phyloP scores from a whole-genome alignment of 1,140 invertebrate genomes.

The Aphidius gifuensis region DNA sequence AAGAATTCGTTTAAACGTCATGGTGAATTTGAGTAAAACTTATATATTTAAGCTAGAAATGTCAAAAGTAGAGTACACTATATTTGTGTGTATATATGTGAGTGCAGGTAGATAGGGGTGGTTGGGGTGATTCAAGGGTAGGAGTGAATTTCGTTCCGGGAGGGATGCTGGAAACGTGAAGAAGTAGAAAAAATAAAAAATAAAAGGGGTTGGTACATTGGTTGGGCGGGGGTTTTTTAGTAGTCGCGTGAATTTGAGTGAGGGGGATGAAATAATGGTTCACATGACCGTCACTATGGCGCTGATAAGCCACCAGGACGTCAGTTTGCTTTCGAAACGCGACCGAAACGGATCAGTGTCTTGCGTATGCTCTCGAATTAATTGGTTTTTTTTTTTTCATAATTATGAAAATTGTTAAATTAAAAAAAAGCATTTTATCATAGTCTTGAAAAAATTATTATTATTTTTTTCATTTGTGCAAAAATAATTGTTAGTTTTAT shows the following conservation, averaged over 20 bases:
- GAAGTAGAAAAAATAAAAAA: constrained; percentile 8
- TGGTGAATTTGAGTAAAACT: too few species aligned
- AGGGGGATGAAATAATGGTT: constrained; percentile 35
- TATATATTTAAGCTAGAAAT: too few species aligned
- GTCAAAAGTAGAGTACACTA: too few species aligned
- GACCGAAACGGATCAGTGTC: constrained; percentile 29
- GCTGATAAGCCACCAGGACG: constrained; percentile 39
- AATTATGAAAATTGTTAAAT: too few species aligned
- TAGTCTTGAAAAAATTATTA: too few species aligned
- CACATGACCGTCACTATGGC: constrained; percentile 38
- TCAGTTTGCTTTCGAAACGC: constrained; percentile 45
- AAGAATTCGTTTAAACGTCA: too few species aligned
- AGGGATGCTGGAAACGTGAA: not conserved
- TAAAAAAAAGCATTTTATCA: too few species aligned
- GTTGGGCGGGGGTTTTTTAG: not conserved
- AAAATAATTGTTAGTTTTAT: too few species aligned
- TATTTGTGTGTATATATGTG: too few species aligned
- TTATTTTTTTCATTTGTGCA: too few species aligned
- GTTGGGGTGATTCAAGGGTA: not conserved
- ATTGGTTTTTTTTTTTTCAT: not conserved
- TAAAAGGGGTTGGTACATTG: constrained; percentile 4
- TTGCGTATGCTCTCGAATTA: constrained; percentile 10
- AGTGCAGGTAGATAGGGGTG: too few species aligned
- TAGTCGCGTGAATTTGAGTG: constrained; percentile 22
- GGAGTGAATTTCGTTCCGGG: not conserved